Conservation (phyloP, 2,888 invertebrate species). For the Kryphioiulus occultus region DNA sequence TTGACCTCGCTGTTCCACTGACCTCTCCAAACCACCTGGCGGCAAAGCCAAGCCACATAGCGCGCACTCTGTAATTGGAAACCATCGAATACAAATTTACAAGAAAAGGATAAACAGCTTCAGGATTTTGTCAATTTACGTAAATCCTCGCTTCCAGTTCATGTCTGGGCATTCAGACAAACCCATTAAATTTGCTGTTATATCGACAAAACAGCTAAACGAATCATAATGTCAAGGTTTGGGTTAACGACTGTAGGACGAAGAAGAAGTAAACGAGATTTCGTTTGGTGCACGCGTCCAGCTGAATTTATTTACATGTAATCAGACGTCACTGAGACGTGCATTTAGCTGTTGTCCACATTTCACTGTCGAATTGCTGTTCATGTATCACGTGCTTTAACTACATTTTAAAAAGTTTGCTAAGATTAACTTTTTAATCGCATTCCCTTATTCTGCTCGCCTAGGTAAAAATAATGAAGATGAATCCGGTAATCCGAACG, state of each 20-base stretch:
- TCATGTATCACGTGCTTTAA: too few relatives aligned
- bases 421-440: not conserved
- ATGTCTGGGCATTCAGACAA: not conserved
- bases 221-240: not conserved
- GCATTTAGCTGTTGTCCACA: too few relatives aligned
- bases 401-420: too few relatives aligned
- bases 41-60: not conserved
- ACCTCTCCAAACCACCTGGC: slow-evolving; percentile 20
- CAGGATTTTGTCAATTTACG: not conserved
- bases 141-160: not conserved
- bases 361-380: too few relatives aligned
- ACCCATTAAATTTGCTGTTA: not conserved
- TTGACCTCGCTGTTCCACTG: slow-evolving; percentile 39
- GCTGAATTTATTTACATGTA: too few relatives aligned
- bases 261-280: not conserved
- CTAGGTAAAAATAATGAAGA: not conserved
- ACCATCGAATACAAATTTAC: not conserved
- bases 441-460: not conserved
- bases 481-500: slow-evolving; percentile 11
- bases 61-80: not conserved
- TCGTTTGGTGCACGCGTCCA: not conserved
- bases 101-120: not conserved
- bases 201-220: not conserved
- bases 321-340: too few relatives aligned
- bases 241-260: not conserved